These are phyloP conservation scores for Raja brachyura DNA, from an alignment of 2,113 vertebrate genomes.

Conservation along the genomic window DNA sequence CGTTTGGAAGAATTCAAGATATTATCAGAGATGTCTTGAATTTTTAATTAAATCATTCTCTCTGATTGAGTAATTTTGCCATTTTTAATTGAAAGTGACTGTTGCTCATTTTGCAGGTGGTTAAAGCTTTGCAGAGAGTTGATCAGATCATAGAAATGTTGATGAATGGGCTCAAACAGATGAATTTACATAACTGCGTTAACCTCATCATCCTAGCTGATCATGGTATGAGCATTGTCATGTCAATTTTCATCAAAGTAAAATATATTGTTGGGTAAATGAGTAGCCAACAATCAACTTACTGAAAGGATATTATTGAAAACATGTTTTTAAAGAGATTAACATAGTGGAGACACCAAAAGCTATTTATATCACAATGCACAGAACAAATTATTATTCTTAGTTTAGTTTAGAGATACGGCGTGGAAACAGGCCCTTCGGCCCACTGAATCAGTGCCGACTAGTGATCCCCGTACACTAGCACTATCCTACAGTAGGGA, in stretches of 20 bases:
- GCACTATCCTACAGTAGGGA: neutral
- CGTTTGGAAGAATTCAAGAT: neutral
- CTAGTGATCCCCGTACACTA: no score
- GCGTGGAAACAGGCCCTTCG: no score
- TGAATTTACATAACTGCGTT: slow-evolving; percentile 71
- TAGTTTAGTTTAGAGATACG: no score
- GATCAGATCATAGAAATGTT: slow-evolving; percentile 70
- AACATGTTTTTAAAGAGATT: neutral
- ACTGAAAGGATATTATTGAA: neutral
- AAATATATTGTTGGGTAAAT: neutral
- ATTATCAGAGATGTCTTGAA: neutral
- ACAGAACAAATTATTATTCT: no score
- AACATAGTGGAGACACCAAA: neutral
- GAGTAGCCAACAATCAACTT: neutral
- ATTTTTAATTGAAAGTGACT: neutral
- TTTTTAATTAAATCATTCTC: neutral
- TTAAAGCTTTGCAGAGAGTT: slow-evolving; percentile 63
- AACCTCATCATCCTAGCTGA: slow-evolving; percentile 84
- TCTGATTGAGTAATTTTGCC: neutral
- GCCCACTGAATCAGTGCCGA: no score
- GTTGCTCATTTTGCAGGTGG: slow-evolving; percentile 56
- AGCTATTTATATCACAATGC: neutral
- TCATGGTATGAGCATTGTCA: slow-evolving; percentile 69
- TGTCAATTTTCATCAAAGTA: neutral
- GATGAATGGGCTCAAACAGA: slow-evolving; percentile 80